Base-by-base conservation (phyloP, 2,797 vertebrate species). In the Sciaenops ocellatus region DNA sequence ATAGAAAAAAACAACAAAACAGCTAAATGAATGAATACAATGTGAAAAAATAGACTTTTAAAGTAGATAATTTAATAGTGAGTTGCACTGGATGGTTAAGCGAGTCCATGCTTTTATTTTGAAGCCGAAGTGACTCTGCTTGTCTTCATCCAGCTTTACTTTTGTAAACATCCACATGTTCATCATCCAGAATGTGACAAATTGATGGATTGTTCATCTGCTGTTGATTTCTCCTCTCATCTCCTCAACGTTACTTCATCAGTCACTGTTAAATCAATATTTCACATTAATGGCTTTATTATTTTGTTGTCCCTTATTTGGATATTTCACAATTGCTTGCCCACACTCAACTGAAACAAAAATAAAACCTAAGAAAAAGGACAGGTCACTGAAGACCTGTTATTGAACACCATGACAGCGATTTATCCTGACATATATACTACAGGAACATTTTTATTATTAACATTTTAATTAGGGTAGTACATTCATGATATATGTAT, bases 41-140 rank as follows among this genome's bases (percentile, higher is more conserved):
- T 22, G 38, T 47, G 8, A 46, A 44, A 8, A 16, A 12, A 42
- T 3, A 5, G n/a, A 59, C 15, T 6, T 30, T 30, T 30, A 30
- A 30, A 30, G 30, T 30, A 57, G 9, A 5, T 5, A 13, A 38
- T 59, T 16, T 16, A 15, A 13, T 44, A 1, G 3, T 24, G 3
- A 10, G 41, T 9, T 24, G n/a, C n/a, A 26, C 6, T 9, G 34
- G 34, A 9, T 38, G 34, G 34, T 38, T 38, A 38, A 38, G 34
- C 30, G 6, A 30, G 6, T 38, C 12, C 5, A 11, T 63, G 69
- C 70, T 82, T 77, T 88, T 85, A 84, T 75, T 87, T 87, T 89
- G 82, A 85, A 88, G 48, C 5, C 15, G 0, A 38, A 20, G 50
- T 41, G 18, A 78, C 3, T 61, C 17, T 46, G 24, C 7, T 17